Conservation (phyloP, 2,797 vertebrate genomes). For the Aldrovandia affinis region DNA sequence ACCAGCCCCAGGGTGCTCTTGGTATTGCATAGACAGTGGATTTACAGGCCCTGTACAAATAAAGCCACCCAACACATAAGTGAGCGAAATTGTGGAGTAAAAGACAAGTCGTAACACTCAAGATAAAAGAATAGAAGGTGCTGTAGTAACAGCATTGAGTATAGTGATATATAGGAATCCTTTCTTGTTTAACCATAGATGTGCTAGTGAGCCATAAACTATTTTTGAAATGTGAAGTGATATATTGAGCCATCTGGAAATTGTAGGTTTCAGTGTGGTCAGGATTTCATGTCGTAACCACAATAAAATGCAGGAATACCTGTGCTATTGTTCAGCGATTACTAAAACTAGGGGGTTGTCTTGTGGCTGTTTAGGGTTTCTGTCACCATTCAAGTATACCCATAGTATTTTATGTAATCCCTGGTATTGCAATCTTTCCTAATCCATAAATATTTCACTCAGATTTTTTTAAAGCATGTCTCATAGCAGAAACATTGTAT, state of each 20-base stretch:
- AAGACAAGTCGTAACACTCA: not conserved
- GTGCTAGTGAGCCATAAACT: not conserved
- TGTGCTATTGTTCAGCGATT: not conserved
- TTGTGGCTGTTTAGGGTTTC: not conserved
- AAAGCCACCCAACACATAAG: not conserved
- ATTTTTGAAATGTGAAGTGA: not conserved
- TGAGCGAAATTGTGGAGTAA: not conserved
- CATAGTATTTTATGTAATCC: conserved; percentile 12
- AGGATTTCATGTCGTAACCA: not conserved
- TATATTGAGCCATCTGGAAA: not conserved
- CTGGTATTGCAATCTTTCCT: not conserved
- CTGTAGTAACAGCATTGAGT: too few species aligned
- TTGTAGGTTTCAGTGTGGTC: not conserved
- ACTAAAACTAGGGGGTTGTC: conserved; percentile 6
- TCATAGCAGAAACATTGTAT: not conserved
- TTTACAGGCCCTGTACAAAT: conserved; percentile 3
- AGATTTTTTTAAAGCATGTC: not conserved
- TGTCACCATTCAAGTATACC: not conserved
- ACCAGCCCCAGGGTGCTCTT: conserved; percentile 7
- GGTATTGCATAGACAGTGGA: not conserved
- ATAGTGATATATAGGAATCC: not conserved
- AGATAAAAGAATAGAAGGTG: too few species aligned
- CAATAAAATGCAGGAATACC: not conserved
- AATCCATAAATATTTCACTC: not conserved
- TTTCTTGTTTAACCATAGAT: not conserved